phyloP scores from a whole-genome alignment of 1,140 invertebrate genomes.

The Panulirus ornatus region DNA sequence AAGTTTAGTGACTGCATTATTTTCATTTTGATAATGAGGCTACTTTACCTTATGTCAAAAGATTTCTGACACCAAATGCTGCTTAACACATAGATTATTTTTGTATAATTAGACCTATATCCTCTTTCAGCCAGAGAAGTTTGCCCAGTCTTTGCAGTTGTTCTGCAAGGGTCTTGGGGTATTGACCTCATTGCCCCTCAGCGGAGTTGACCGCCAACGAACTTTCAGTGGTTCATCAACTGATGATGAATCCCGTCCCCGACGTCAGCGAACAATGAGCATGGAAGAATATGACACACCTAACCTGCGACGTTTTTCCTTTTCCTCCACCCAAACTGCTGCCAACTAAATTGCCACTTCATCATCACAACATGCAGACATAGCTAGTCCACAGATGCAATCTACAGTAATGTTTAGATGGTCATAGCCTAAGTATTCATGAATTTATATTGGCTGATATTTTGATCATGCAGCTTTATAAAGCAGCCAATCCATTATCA shows the following conservation, averaged over 20 bases:
- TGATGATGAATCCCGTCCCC: slow-evolving; percentile 78
- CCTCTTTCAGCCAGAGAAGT: slow-evolving; percentile 85
- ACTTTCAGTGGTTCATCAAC: slow-evolving; percentile 81
- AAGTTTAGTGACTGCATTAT: too few species aligned
- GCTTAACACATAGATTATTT: too few species aligned
- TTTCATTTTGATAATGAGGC: too few species aligned
- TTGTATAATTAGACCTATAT: too few species aligned
- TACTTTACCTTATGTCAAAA: too few species aligned
- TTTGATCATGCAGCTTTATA: slow-evolving; percentile 26
- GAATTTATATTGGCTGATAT: slow-evolving; percentile 13
- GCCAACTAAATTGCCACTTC: slow-evolving; percentile 53
- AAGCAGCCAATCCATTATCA: slow-evolving; percentile 28
- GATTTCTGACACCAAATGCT: too few species aligned
- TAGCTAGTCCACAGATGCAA: slow-evolving; percentile 1
- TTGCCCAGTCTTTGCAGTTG: slow-evolving; percentile 88
- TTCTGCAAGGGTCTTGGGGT: slow-evolving; percentile 90
- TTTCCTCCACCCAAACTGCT: slow-evolving; percentile 78
- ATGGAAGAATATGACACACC: slow-evolving; percentile 92
- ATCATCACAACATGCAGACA: neutral
- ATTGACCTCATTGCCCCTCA: slow-evolving; percentile 86
- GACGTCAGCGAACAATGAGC: slow-evolving; percentile 79
- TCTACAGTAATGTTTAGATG: slow-evolving; percentile 26
- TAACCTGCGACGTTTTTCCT: slow-evolving; percentile 86
- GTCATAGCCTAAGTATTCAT: slow-evolving; percentile 37
- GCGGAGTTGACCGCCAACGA: slow-evolving; percentile 83